A percentile compares a stretch with the other conserved stretches of the same genome.
phyloP scores from a whole-genome alignment of 2,797 vertebrate species.

The Microtus californicus region DNA sequence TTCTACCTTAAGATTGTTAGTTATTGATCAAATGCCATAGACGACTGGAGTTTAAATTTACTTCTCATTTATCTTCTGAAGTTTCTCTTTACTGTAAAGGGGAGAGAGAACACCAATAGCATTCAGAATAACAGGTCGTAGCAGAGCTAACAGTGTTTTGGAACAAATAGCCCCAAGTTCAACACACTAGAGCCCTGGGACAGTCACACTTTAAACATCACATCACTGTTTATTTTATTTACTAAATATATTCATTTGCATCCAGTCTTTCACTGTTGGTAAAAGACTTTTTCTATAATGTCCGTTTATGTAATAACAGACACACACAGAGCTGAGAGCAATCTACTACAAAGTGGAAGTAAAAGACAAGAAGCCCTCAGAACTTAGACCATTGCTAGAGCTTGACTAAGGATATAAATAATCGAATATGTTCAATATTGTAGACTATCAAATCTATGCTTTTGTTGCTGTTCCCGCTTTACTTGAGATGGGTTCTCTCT shows the following conservation, averaged over 20 bases:
- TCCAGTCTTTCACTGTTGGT: neutral
- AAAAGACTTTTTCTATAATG: neutral
- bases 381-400: conserved; percentile 57
- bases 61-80: conserved; percentile 35
- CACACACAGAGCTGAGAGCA: neutral
- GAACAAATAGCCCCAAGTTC: neutral
- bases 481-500: neutral
- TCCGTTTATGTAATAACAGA: neutral
- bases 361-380: neutral
- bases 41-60: neutral
- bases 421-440: neutral
- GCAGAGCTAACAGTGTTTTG: neutral
- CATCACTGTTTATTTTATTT: neutral
- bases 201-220: neutral
- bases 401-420: conserved; percentile 39
- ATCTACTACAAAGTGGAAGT: neutral
- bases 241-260: neutral
- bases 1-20: conserved; percentile 29
- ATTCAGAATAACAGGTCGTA: neutral
- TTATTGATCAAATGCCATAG: conserved; percentile 66
- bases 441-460: neutral
- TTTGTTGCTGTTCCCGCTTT: neutral
- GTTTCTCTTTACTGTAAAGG: neutral
- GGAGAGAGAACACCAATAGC: fast-evolving
- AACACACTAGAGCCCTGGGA: fast-evolving